Base-by-base conservation (phyloP, 2,113 vertebrate genomes). In the Aix galericulata region DNA sequence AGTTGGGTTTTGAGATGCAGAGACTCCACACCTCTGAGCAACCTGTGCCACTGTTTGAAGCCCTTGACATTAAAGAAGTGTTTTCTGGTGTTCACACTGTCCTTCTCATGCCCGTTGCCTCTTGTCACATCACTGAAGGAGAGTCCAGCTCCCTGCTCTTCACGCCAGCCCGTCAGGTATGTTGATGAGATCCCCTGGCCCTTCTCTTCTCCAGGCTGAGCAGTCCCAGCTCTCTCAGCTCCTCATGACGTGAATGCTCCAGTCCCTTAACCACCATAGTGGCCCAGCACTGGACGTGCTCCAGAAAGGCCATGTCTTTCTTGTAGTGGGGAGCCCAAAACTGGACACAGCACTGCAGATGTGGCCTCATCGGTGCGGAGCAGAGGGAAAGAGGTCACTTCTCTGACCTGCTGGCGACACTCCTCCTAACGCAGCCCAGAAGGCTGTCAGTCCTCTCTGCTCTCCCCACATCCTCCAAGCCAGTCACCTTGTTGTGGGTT, bases 101-200 rank as follows among this genome's bases (percentile, higher is more conserved):
- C 11, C 59, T 80, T n/a, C 58, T 22, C 9, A 9, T 38, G 14
- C 13, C 29, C 13, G 8, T 2, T 58, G 22, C 22, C n/a, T 91
- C 52, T 53, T 67, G 29, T 9, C 53, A n/a, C 68, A n/a, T 40
- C 44, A n/a, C 44, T 25, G 18, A 44, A 62, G 23, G 68, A 34
- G 29, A 42, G 3, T 22, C 16, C 1, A 2, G 2, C 32, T 48
- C 23, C 60, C 8, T 55, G 12, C 31, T 17, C n/a, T 80, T 55
- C 38, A 55, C 68, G 48, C 14, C 5, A 5, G 67, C 38, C 38
- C 29, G 8, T 40, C 32, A 46, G 14, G 21, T 71, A 72, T 3
- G 3, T 34, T 34, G 15, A 2, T 29, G 14, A 14, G 12, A 5
- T 59, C 31, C 7, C 16, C 17, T 0, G 1, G 59, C 4, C 26